Conservation (phyloP, 92 coral and sea anemone genomes). For the Umimayanthus chanpuru region DNA sequence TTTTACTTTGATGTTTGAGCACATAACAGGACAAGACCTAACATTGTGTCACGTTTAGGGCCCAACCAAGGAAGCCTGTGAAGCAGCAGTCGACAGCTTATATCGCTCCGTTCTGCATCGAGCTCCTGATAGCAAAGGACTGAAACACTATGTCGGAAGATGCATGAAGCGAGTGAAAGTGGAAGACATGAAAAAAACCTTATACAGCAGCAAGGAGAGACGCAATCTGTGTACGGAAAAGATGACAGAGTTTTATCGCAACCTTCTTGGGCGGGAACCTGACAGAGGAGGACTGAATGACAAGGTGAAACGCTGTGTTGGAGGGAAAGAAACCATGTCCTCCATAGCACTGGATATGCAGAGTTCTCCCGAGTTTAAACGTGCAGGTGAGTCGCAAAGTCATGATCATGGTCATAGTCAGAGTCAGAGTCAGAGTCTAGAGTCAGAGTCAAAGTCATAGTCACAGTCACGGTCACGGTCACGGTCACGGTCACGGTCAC, state of each 20-base stretch:
- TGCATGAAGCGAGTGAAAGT: conserved; percentile 5
- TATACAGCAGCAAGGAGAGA: conserved; percentile 30
- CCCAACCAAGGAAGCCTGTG: background rate
- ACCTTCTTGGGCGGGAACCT: conserved; percentile 42
- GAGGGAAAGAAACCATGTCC: conserved; percentile 30
- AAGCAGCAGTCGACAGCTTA: conserved; percentile 3
- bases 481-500: too few relatives aligned
- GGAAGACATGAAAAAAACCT: background rate
- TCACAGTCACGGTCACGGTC: too few relatives aligned
- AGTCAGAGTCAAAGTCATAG: too few relatives aligned
- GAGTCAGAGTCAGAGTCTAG: too few relatives aligned
- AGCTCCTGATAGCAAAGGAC: conserved; percentile 13
- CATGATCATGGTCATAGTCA: too few relatives aligned
- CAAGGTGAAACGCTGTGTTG: conserved; percentile 35
- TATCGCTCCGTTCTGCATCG: conserved; percentile 37
- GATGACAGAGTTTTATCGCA: conserved; percentile 38
- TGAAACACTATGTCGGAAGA: conserved; percentile 5
- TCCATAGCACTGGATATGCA: conserved; percentile 34
- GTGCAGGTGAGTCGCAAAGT: conserved; percentile 23
- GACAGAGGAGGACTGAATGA: conserved; percentile 28
- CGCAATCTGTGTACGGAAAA: conserved; percentile 24
- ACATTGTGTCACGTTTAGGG: background rate
- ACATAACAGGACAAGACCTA: too few relatives aligned
- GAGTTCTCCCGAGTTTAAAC: conserved; percentile 12
- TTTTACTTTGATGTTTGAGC: too few relatives aligned